Evolutionary conservation across 2,888 invertebrate genomes (phyloP).

Genomic region (Dicycla oo): DNA sequence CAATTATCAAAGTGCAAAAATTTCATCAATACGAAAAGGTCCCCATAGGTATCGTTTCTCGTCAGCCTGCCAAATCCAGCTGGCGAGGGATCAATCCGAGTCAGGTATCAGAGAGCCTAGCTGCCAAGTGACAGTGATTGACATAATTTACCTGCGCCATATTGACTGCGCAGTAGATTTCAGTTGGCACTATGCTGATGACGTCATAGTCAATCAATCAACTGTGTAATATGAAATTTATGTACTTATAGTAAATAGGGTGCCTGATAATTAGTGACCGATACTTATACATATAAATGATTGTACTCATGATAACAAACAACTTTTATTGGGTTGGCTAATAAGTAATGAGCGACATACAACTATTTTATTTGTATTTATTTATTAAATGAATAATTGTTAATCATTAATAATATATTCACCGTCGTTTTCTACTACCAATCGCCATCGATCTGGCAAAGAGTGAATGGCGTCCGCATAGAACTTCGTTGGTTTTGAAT

Average conservation of each 20-base stretch:
- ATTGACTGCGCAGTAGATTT: not conserved
- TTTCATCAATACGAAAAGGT: slow-evolving; percentile 2
- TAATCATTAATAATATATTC: too few relatives aligned
- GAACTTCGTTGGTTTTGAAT: too few relatives aligned
- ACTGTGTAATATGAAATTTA: not conserved
- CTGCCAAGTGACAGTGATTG: slow-evolving; percentile 49
- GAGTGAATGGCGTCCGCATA: too few relatives aligned
- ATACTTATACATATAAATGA: too few relatives aligned
- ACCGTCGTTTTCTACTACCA: too few relatives aligned
- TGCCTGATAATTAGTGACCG: too few relatives aligned
- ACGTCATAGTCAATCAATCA: not conserved
- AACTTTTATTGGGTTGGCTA: too few relatives aligned
- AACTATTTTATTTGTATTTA: too few relatives aligned
- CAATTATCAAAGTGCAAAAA: slow-evolving; percentile 15
- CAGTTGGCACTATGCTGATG: slow-evolving; percentile 12
- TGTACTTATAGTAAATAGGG: not conserved
- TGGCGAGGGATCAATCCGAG: slow-evolving; percentile 43
- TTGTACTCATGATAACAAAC: too few relatives aligned
- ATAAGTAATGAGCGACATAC: too few relatives aligned
- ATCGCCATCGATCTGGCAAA: too few relatives aligned
- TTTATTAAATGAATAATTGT: too few relatives aligned
- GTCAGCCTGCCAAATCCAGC: slow-evolving; percentile 45
- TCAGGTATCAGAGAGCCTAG: not conserved
- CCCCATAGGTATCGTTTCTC: not conserved
- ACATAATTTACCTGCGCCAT: slow-evolving; percentile 17